Conservation (phyloP, 2,797 vertebrate genomes). For the Falco cherrug region DNA sequence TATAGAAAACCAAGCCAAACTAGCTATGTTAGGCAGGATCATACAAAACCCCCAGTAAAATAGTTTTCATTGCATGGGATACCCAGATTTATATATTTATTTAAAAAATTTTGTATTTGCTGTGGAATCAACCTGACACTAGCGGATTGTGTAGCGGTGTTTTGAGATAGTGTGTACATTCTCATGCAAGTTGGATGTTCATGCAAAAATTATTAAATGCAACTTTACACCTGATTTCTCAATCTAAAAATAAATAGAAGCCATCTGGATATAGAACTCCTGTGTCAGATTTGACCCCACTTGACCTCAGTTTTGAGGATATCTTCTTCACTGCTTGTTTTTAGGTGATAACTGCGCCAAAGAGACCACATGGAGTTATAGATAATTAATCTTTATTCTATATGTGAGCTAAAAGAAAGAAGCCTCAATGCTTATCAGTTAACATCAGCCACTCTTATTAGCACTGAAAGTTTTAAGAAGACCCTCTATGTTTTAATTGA, state of each 20-base stretch:
- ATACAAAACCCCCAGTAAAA: background rate
- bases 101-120: background rate
- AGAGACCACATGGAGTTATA: background rate
- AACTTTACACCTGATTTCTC: background rate
- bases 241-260: background rate
- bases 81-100: background rate
- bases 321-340: background rate
- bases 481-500: slow-evolving; percentile 8
- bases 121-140: background rate
- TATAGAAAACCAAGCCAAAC: background rate
- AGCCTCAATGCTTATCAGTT: background rate
- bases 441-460: background rate
- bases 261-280: background rate
- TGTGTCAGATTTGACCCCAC: background rate
- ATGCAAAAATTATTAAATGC: background rate
- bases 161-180: background rate
- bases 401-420: background rate
- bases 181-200: background rate
- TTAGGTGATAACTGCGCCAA: background rate
- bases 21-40: background rate
- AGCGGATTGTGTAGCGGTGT: background rate
- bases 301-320: background rate
- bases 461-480: background rate
- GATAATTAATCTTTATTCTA: background rate
- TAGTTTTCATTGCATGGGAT: background rate